Evolutionary conservation across 2,113 vertebrate species (phyloP), one percentile per base, ranked within the genome.

Genomic region (Nymphicus hollandicus): DNA sequence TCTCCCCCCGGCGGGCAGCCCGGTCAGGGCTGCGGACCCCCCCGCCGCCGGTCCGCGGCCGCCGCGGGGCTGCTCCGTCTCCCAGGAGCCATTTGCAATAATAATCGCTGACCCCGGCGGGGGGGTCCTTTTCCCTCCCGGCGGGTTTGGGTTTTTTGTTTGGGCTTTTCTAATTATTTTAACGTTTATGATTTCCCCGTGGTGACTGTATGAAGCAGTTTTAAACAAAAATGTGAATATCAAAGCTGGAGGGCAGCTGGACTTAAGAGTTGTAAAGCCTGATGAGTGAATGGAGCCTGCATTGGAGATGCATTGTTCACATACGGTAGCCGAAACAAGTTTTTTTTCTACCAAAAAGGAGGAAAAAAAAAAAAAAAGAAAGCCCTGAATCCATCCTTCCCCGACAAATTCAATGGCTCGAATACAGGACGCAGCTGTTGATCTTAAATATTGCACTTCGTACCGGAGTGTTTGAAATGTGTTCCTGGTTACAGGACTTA

Each of bases 401-500:
- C 81, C 37, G 10, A 89, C 83, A 94, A 89, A 95, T 93, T 96
- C 97, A 97, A 98, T 97, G 93, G 97, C 96, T 96, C 56, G 15
- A 88, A 79, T 88, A 86, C 80, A 71, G 83, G 86, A 92, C 81
- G 84, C 65, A 65, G 94, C 95, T 96, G 96, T 97, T 97, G 97
- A 91, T 96, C 89, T 91, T 93, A 93, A 96, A 93, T 97, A 95
- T 97, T 97, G 95, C 96, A 92, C 97, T 98, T 98, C 97, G 97
- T 97, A 98, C 93, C 97, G 97, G 96, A 98, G 97, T 93, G 97
- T 97, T 96, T 52, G 83, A 89, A 95, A 93, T 94, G 95, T 93
- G 95, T 97, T 97, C 97, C 97, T 97, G 97, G 74, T 96, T 95
- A 46, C 97, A 97, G 97, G 97, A 96, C 81, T 96, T 96, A 86